Conservation (phyloP, 2,113 vertebrate genomes). For the Ceratotherium simum region DNA sequence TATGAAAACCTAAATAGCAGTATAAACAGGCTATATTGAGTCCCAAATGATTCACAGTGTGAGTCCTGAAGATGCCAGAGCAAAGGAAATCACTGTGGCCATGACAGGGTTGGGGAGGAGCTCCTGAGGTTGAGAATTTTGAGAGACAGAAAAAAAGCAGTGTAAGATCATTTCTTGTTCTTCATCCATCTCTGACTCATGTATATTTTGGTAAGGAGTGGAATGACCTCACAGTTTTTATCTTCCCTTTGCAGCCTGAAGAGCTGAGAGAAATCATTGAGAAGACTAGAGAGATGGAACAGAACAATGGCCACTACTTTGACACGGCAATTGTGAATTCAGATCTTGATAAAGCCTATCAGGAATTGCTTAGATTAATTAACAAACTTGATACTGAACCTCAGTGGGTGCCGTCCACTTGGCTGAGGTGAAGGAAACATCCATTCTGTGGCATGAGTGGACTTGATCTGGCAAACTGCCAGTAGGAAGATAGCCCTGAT, state of each 20-base stretch:
- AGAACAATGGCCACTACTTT: constrained; percentile 95
- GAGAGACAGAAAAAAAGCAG: background rate
- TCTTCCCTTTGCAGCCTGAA: constrained; percentile 90
- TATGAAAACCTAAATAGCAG: background rate
- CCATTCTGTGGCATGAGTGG: constrained; percentile 37
- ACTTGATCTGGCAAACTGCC: constrained; percentile 67
- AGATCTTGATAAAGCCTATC: constrained; percentile 94
- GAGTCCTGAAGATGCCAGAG: background rate
- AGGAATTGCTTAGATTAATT: constrained; percentile 93
- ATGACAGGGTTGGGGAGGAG: background rate
- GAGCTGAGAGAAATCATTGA: constrained; percentile 95
- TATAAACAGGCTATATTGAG: background rate
- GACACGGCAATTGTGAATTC: constrained; percentile 94
- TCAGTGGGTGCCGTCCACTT: constrained; percentile 98
- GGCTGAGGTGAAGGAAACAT: constrained; percentile 90
- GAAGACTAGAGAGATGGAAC: constrained; percentile 98
- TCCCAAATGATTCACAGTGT: background rate
- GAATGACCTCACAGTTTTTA: constrained; percentile 30
- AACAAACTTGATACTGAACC: constrained; percentile 97
- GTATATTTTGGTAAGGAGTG: background rate
- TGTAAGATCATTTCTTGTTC: background rate
- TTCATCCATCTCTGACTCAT: background rate
- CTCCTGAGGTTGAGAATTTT: background rate
- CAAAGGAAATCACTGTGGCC: background rate
- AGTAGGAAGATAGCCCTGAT: constrained; percentile 30